Conservation (phyloP, 2,113 vertebrate genomes). For the Strix aluco region DNA sequence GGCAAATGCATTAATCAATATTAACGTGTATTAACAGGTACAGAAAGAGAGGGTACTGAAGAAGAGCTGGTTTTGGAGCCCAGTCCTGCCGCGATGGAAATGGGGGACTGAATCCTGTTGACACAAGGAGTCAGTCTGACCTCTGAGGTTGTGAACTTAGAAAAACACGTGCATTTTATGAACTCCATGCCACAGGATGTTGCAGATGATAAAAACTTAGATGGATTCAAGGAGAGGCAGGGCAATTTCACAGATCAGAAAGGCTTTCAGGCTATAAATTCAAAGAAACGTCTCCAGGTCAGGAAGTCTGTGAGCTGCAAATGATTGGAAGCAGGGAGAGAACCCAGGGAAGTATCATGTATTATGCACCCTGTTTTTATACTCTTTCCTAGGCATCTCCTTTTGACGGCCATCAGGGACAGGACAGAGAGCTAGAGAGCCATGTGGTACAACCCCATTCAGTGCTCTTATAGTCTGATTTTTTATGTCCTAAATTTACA, state of each 20-base stretch:
- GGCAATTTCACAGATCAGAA: background rate
- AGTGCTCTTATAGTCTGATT: background rate
- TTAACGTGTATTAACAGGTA: slow-evolving; percentile 18
- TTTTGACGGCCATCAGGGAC: background rate
- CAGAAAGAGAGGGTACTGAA: background rate
- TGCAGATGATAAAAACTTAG: slow-evolving; percentile 1
- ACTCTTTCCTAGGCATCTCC: background rate
- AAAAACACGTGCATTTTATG: background rate
- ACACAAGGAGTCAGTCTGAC: background rate
- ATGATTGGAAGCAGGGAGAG: background rate
- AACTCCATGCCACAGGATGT: background rate
- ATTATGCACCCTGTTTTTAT: background rate
- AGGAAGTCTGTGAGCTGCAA: background rate
- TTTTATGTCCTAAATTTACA: background rate
- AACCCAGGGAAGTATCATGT: background rate
- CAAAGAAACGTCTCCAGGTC: background rate
- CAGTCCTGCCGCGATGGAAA: background rate
- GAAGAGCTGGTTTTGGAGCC: background rate
- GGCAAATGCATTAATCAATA: slow-evolving; percentile 37
- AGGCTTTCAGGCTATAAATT: background rate
- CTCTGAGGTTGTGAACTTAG: background rate
- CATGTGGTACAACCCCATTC: background rate
- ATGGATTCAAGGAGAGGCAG: background rate
- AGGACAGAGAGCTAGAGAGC: background rate
- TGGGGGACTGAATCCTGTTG: background rate